Evolutionary conservation across 2,113 vertebrate species (phyloP).

Genomic region (Dicaeum eximium): DNA sequence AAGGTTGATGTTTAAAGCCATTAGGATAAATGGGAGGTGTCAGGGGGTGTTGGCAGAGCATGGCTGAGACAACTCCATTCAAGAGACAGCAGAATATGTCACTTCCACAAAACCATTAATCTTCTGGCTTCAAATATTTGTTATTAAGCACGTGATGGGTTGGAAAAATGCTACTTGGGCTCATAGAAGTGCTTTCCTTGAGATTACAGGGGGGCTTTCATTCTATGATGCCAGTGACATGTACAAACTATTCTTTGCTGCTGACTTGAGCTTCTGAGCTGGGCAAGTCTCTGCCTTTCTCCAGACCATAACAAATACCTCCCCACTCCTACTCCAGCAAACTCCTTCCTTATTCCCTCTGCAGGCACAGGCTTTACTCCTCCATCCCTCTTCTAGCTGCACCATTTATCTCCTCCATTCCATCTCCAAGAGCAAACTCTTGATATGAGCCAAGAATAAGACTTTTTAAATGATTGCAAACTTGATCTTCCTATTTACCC

Average conservation of each 20-base stretch:
- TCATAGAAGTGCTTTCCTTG: neutral
- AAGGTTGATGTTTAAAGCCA: neutral
- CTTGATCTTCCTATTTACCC: neutral
- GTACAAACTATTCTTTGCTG: neutral
- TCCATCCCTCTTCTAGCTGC: neutral
- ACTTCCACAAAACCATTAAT: neutral
- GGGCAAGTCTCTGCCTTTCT: neutral
- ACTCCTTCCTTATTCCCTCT: neutral
- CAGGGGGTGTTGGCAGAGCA: neutral
- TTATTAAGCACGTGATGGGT: neutral
- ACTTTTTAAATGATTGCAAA: neutral
- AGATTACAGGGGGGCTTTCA: neutral
- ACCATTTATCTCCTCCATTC: neutral
- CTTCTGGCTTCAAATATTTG: neutral
- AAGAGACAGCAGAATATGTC: neutral
- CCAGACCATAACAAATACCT: neutral
- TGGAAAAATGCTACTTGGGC: neutral
- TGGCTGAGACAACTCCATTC: neutral
- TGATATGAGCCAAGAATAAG: neutral
- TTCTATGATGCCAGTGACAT: neutral
- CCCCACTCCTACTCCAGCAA: neutral
- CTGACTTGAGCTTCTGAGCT: neutral
- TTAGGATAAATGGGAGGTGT: neutral
- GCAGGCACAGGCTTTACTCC: neutral
- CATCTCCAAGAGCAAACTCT: neutral